Base-by-base conservation (phyloP, 2,888 invertebrate species). In the Atrina japonica region DNA sequence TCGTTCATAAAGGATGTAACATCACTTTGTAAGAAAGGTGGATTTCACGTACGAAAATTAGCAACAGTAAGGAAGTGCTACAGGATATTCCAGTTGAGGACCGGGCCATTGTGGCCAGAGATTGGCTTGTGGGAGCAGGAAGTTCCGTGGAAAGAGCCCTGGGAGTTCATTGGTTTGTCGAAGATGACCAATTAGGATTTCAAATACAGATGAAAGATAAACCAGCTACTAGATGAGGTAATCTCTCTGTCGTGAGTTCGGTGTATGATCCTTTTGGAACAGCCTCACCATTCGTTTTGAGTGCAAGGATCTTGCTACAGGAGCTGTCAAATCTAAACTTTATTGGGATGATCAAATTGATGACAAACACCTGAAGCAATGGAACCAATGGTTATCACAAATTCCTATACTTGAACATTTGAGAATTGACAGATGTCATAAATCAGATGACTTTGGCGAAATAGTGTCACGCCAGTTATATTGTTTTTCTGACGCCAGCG, bases 201-300 rank as follows among this genome's bases (percentile, higher is more conserved):
- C 52, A 60, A 43, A 61, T 67, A 23, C 2, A 29, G 27, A 29
- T 58, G 14, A 27, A 18, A 7, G 35, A 53, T 30, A 50, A 67
- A 21, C 53, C 60, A 30, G 21, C 16, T 16, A 72, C 72, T 18
- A 61, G 68, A 40, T 14, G n/a, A n/a, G n/a, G n/a, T n/a, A n/a
- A n/a, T n/a, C n/a, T n/a, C n/a, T n/a, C n/a, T n/a, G n/a, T n/a
- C n/a, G n/a, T n/a, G n/a, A n/a, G n/a, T n/a, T n/a, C n/a, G n/a
- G n/a, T n/a, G n/a, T n/a, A n/a, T n/a, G 72, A 73, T 61, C 69
- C 69, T 11, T 25, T 73, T 21, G 73, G 65, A 30, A 59, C 70
- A 9, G 73, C 53, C 41, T 52, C 73, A 35, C 73, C 73, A 5
- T 69, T 63, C 43, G 49, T 69, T 14, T 25, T 73, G 11, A 64